Base-by-base conservation (phyloP, 2,888 invertebrate species). In the Cremastobaeus sp. region DNA sequence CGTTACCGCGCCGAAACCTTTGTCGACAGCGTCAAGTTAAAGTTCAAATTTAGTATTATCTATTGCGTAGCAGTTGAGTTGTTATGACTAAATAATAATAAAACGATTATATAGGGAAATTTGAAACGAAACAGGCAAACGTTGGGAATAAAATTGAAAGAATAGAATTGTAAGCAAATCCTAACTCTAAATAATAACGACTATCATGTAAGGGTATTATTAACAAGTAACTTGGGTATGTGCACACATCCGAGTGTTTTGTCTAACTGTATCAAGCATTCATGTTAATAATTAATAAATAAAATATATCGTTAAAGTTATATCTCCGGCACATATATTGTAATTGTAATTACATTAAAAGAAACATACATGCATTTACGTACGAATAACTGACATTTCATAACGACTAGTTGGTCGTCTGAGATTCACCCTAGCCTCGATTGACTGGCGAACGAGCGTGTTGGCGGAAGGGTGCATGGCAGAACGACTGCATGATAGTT, bases 201-300 rank as follows among this genome's bases (percentile, higher is more conserved):
- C 65, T 77, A 77, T 74, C 60, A 71, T 66, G 57, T 77, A 79
- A 80, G 79, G 78, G 79, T 81, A 80, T 81, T n/a, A n/a, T n/a
- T 80, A 78, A 80, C 77, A 75, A 75, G 72, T 79, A 76, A 76
- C 77, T 76, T 78, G 75, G 77, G 74, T 76, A 76, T 73, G 76
- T 74, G 77, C 64, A 69, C 73, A 71, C 68, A 72, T 72, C 60
- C 66, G 60, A 66, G 60, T 60, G 66, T 54, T 66, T 54, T 45
- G 47, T 66, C 66, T 55, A 62, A 64, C 48, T 72, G 60, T 64
- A 74, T 50, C 65, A 65, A 60, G 69, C 65, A 72, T 59, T 64
- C 48, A 71, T 43, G 70, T 70, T 34, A 32, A 69, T 57, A 52
- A n/a, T n/a, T n/a, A 48, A 71, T 66, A 69, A 66, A 69, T 60